phyloP scores from a whole-genome alignment of 2,113 vertebrate genomes.

The Oryzias woworae region DNA sequence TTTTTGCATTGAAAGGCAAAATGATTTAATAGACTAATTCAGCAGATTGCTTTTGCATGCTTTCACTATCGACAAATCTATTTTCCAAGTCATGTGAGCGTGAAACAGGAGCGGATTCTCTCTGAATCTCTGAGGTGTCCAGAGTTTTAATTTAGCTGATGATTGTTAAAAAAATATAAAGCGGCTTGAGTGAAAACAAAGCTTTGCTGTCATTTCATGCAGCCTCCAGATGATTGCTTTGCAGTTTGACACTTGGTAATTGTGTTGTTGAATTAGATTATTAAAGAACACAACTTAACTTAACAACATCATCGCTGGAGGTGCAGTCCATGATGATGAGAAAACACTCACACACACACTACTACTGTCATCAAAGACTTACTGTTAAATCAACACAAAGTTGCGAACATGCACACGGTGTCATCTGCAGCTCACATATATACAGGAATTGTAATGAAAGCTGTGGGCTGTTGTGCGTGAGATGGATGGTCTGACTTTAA shows the following conservation, averaged over 20 bases:
- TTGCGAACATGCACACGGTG: constrained; percentile 53
- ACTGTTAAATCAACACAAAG: constrained; percentile 63
- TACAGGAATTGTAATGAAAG: constrained; percentile 56
- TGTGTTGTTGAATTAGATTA: constrained; percentile 73
- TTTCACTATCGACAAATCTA: constrained; percentile 17
- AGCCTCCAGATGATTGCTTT: constrained; percentile 24
- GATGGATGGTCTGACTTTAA: constrained; percentile 73
- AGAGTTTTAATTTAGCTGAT: constrained; percentile 26
- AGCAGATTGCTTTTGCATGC: constrained; percentile 9
- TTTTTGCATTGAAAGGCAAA: neutral
- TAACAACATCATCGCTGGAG: constrained; percentile 55
- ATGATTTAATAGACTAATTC: constrained; percentile 3
- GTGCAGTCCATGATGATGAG: constrained; percentile 53
- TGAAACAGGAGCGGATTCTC: constrained; percentile 32
- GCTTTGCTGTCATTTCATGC: constrained; percentile 34
- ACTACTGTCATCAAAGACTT: constrained; percentile 23
- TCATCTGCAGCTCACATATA: constrained; percentile 34
- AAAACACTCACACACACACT: constrained; percentile 23
- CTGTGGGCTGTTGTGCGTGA: constrained; percentile 59
- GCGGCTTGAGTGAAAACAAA: constrained; percentile 15
- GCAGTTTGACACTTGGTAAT: constrained; percentile 70
- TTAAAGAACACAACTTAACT: constrained; percentile 70
- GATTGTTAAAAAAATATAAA: constrained; percentile 18
- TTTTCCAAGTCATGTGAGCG: constrained; percentile 34
- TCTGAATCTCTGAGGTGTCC: constrained; percentile 5